Percentiles rank a stretch among this genome's conserved stretches.
These are phyloP conservation scores for Ormyrus nitidulus DNA, from an alignment of 2,888 invertebrate species.

Conservation along the genomic window DNA sequence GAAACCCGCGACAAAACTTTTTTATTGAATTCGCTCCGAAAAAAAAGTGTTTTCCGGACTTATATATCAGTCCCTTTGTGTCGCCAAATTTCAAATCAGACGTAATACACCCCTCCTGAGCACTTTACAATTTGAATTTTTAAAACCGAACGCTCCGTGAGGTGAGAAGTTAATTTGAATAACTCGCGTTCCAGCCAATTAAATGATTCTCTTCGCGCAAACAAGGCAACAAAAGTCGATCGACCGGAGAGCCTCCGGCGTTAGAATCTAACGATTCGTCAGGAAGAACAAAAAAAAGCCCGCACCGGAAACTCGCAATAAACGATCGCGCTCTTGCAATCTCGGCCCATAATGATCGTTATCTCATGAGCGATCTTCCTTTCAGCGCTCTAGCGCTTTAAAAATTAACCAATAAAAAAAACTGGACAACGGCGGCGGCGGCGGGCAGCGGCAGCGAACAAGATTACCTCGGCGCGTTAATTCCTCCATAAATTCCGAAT, in stretches of 20 bases:
- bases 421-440: neutral
- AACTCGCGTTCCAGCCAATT: too few relatives aligned
- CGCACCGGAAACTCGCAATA: slow-evolving; percentile 15
- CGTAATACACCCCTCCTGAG: too few relatives aligned
- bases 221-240: too few relatives aligned
- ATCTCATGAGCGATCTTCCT: slow-evolving; percentile 11
- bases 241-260: too few relatives aligned
- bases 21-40: slow-evolving; percentile 30
- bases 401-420: slow-evolving; percentile 24
- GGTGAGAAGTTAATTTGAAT: too few relatives aligned
- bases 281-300: neutral
- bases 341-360: slow-evolving; percentile 21
- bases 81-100: too few relatives aligned
- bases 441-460: neutral
- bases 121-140: too few relatives aligned
- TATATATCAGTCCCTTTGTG: too few relatives aligned
- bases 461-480: slow-evolving; percentile 11
- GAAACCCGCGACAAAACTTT: slow-evolving; percentile 9
- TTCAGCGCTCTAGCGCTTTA: neutral
- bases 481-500: slow-evolving; percentile 42
- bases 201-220: too few relatives aligned
- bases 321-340: slow-evolving; percentile 5
- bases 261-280: neutral
- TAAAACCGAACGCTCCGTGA: too few relatives aligned
- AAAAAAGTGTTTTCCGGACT: neutral